These are phyloP conservation scores for Microtus montanus DNA, from an alignment of 2,113 vertebrate genomes.

Conservation along the genomic window DNA sequence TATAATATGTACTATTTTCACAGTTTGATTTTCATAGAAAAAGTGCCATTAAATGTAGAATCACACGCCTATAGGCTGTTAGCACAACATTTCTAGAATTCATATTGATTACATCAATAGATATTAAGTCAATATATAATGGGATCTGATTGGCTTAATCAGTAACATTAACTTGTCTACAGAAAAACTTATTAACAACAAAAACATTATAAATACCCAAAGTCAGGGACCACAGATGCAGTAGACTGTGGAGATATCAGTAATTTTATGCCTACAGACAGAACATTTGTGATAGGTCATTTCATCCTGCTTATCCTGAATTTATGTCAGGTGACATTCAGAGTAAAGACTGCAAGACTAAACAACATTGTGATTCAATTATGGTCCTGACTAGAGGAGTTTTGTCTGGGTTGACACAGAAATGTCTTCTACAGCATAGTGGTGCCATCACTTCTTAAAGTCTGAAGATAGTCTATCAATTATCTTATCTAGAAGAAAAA, in stretches of 20 bases:
- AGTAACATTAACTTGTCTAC: slow-evolving; percentile 36
- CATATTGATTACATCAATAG: slow-evolving; percentile 20
- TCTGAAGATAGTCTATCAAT: neutral
- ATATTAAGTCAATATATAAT: slow-evolving; percentile 44
- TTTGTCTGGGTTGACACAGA: neutral
- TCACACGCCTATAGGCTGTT: neutral
- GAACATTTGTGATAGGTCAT: neutral
- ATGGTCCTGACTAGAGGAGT: neutral
- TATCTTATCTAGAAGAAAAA: neutral
- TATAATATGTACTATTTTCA: slow-evolving; percentile 25
- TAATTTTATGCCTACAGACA: slow-evolving; percentile 40
- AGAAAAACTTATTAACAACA: slow-evolving; percentile 36
- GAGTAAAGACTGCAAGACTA: neutral
- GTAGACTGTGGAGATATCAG: neutral
- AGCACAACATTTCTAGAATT: neutral
- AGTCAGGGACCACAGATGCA: slow-evolving; percentile 10
- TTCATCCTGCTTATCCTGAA: slow-evolving; percentile 24
- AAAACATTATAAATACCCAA: slow-evolving; percentile 12
- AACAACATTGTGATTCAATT: slow-evolving; percentile 21
- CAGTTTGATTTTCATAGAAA: slow-evolving; percentile 33
- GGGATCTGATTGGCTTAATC: slow-evolving; percentile 14
- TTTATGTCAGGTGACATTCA: slow-evolving; percentile 44
- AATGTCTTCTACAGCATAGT: neutral
- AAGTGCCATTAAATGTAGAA: slow-evolving; percentile 38
- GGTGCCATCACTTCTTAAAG: neutral